Base-by-base conservation (phyloP, 2,113 vertebrate species). In the Pygoscelis adeliae region DNA sequence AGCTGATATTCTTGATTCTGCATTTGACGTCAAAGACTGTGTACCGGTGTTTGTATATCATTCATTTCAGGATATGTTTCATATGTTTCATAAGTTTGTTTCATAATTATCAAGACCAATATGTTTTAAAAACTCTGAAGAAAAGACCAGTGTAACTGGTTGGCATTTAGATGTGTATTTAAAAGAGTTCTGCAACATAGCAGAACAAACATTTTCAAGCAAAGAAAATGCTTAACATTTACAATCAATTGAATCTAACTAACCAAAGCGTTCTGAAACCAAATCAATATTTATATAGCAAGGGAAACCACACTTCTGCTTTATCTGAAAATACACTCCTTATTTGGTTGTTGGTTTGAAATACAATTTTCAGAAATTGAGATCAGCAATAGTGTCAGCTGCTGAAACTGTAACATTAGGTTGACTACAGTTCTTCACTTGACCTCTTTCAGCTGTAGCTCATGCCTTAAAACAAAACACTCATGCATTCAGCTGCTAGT, bases 341-440 rank as follows among this genome's bases (percentile, higher is more conserved):
- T 77, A 49, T 52, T 72, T 22, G 40, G 32, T 29, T 70, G 8
- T 55, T 83, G 22, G 70, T 50, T 77, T 92, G 74, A 96, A 96
- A 97, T 34, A 92, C 19, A 91, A 65, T 85, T 93, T 87, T 94
- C 80, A 93, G 83, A 96, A 93, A 97, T 17, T 72, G 83, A 90
- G 76, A 97, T 93, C 62, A 97, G 82, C 63, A 88, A 30, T 61
- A 94, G 36, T 62, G 61, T 84, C 77, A 52, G 50, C 58, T 77
- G 61, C 83, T 94, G 94, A 96, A 96, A 97, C 67, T 87, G 50
- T 56, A 93, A 84, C 8, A 65, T 65, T 50, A 87, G 83, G 49
- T 32, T 93, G 62, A 62, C 40, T 22, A 50, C 17, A 40, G 26
- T 44, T 49, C 55, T 69, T 83, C 63, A 26, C 55, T 76, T 76